Conservation (phyloP, 1,140 invertebrate species). For the Lysiphlebus fabarum region DNA sequence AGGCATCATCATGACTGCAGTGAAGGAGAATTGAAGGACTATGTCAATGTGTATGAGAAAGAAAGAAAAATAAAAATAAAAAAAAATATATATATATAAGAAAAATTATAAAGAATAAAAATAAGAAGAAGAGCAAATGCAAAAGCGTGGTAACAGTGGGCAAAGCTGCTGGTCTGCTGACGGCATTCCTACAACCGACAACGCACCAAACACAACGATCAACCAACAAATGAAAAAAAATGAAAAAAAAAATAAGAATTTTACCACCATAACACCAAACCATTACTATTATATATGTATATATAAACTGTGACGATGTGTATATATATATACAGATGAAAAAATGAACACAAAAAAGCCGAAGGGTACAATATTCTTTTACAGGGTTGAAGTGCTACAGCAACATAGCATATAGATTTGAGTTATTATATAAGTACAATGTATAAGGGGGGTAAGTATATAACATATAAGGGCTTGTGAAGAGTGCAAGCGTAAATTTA, state of each 20-base stretch:
- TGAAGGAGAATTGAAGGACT: no score
- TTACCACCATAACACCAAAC: background rate
- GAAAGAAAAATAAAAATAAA: slow-evolving; percentile 6
- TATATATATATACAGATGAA: background rate
- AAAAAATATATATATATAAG: slow-evolving; percentile 6
- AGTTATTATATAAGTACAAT: no score
- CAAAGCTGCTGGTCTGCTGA: slow-evolving; percentile 41
- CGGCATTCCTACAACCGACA: slow-evolving; percentile 43
- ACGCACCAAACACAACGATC: slow-evolving; percentile 28
- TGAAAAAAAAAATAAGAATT: no score
- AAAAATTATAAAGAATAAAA: slow-evolving; percentile 17
- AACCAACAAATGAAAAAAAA: slow-evolving; percentile 10
- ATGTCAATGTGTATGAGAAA: slow-evolving; percentile 12
- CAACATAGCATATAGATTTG: no score
- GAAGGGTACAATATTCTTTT: no score
- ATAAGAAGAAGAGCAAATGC: slow-evolving; percentile 33
- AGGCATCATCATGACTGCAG: no score
- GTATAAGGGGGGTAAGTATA: no score
- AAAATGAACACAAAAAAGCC: background rate
- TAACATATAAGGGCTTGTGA: no score
- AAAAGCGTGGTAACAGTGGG: slow-evolving; percentile 42
- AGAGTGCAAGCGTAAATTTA: no score
- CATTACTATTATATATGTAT: slow-evolving; percentile 4
- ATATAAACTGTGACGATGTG: background rate
- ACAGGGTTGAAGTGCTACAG: no score